phyloP scores from a whole-genome alignment of 1,140 invertebrate species.

The Zaprionus taronus region DNA sequence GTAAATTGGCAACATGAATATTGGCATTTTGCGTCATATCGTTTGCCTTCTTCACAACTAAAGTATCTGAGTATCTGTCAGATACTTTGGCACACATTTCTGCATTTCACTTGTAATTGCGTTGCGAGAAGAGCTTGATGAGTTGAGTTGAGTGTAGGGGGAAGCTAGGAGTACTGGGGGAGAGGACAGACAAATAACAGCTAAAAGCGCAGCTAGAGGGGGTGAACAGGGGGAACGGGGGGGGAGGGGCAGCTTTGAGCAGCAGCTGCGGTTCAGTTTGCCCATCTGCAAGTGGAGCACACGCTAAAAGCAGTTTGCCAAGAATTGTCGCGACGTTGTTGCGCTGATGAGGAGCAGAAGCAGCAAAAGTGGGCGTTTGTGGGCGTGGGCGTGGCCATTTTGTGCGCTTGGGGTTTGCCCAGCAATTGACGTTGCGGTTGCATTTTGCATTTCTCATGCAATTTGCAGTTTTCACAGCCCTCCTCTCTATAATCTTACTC shows the following conservation, averaged over 20 bases:
- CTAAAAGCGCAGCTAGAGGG: constrained; percentile 35
- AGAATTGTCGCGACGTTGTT: constrained; percentile 75
- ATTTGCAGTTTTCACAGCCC: constrained; percentile 11
- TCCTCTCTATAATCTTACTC: no score
- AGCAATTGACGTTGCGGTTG: constrained; percentile 79
- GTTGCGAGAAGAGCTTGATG: constrained; percentile 37
- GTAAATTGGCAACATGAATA: constrained; percentile 40
- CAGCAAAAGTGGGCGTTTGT: constrained; percentile 8
- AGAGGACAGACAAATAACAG: constrained; percentile 44
- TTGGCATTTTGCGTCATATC: constrained; percentile 56
- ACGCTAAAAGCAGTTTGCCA: constrained; percentile 66
- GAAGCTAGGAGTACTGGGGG: not conserved
- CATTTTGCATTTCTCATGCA: constrained; percentile 56
- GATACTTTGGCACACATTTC: constrained; percentile 79
- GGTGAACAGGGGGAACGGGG: not conserved
- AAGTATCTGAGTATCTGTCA: constrained; percentile 70
- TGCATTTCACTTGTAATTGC: constrained; percentile 79
- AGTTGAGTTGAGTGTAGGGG: constrained; percentile 17
- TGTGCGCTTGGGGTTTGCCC: constrained; percentile 59
- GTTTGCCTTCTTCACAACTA: constrained; percentile 44
- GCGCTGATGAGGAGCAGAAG: constrained; percentile 59
- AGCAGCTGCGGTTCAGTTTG: not conserved
- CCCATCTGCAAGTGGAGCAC: constrained; percentile 53
- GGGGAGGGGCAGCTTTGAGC: not conserved
- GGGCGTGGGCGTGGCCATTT: constrained; percentile 19